Percentiles rank a stretch among this genome's conserved stretches.
phyloP scores from a whole-genome alignment of 2,888 invertebrate genomes.

The Hipparchia sbordonii region DNA sequence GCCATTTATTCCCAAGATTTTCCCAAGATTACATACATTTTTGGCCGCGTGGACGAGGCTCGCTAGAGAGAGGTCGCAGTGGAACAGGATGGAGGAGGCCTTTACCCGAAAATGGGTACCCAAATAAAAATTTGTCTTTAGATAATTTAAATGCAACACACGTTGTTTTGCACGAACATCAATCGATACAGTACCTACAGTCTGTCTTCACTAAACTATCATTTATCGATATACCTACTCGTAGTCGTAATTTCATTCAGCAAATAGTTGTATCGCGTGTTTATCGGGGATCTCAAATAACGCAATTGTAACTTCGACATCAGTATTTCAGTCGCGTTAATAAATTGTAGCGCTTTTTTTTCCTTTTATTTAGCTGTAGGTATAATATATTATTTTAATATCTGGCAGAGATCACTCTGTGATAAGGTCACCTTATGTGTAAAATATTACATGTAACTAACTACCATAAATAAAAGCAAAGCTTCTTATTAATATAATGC shows the following conservation, averaged over 20 bases:
- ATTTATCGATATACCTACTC: conserved; percentile 21
- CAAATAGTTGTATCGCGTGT: conserved; percentile 45
- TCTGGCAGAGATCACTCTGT: too few relatives aligned
- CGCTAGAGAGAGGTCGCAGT: too few relatives aligned
- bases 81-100: too few relatives aligned
- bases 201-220: conserved; percentile 21
- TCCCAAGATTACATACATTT: too few relatives aligned
- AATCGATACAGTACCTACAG: conserved; percentile 23
- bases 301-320: conserved; percentile 29
- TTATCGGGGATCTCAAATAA: conserved; percentile 39
- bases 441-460: too few relatives aligned
- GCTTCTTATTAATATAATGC: too few relatives aligned
- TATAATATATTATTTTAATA: background rate
- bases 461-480: too few relatives aligned
- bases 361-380: background rate
- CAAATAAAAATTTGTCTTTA: background rate
- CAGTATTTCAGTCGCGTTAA: conserved; percentile 26
- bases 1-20: too few relatives aligned
- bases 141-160: conserved; percentile 11
- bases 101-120: too few relatives aligned
- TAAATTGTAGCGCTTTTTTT: conserved; percentile 20
- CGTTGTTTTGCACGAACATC: conserved; percentile 1
- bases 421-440: background rate
- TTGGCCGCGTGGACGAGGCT: too few relatives aligned
- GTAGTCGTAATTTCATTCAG: conserved; percentile 41